These are phyloP conservation scores for Apamea epomidion DNA, from an alignment of 2,888 invertebrate species.

Conservation along the genomic window DNA sequence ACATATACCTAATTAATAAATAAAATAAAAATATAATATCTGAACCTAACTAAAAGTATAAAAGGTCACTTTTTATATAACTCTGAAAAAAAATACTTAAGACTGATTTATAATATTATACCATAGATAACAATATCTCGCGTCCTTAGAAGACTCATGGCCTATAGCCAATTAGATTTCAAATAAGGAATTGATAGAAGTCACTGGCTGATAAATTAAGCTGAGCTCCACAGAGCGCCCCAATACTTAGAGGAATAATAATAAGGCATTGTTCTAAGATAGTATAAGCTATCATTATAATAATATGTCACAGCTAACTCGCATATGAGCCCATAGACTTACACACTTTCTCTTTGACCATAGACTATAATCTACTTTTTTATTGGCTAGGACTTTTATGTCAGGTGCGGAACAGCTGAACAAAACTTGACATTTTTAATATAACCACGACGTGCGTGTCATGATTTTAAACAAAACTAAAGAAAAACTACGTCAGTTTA, in stretches of 20 bases:
- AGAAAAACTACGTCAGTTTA: slow-evolving; percentile 25
- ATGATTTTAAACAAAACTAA: slow-evolving; percentile 29
- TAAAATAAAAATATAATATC: background rate
- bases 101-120: background rate
- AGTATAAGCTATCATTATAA: slow-evolving; percentile 6
- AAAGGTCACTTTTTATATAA: background rate
- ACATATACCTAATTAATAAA: background rate
- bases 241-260: slow-evolving; percentile 56
- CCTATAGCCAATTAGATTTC: slow-evolving; percentile 51
- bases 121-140: slow-evolving; percentile 36
- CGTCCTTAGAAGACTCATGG: slow-evolving; percentile 15
- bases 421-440: slow-evolving; percentile 12
- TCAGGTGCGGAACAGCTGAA: slow-evolving; percentile 5
- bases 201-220: slow-evolving; percentile 53
- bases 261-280: slow-evolving; percentile 53
- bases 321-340: background rate
- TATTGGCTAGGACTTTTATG: background rate
- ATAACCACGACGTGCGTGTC: background rate
- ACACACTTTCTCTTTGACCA: slow-evolving; percentile 11
- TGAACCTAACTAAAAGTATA: background rate
- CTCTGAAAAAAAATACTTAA: background rate
- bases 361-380: slow-evolving; percentile 16
- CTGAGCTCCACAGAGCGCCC: slow-evolving; percentile 41
- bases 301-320: slow-evolving; percentile 8
- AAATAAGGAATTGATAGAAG: slow-evolving; percentile 53